Percentiles rank a stretch among this genome's conserved stretches.
Evolutionary conservation across 2,113 vertebrate genomes (phyloP).

Genomic region (Enhydra lutris): DNA sequence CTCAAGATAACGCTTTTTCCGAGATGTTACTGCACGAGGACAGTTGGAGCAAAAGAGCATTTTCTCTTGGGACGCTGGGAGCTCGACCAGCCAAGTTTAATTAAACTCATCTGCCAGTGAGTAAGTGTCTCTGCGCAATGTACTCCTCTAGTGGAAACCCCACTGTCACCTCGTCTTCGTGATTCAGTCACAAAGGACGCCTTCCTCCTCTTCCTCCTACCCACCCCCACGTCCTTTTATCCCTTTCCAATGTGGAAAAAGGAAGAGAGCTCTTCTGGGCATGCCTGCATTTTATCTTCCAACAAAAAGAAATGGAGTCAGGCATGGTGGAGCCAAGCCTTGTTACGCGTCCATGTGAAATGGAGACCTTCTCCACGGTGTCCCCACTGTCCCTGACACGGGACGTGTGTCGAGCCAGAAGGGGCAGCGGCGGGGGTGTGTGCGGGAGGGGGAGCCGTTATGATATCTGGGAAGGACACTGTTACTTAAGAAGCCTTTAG

Average conservation of each 20-base stretch:
- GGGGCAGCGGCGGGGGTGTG: too few species aligned
- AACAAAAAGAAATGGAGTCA: neutral
- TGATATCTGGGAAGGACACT: too few species aligned
- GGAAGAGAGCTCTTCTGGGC: neutral
- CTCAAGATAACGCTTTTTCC: neutral
- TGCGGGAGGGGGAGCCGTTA: neutral
- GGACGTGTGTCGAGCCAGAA: too few species aligned
- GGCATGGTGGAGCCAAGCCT: neutral
- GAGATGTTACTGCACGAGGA: neutral
- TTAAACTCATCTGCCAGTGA: neutral
- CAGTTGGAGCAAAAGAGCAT: neutral
- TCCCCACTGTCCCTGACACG: neutral
- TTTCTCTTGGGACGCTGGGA: slow-evolving; percentile 1
- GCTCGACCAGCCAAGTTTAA: neutral
- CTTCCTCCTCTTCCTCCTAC: too few species aligned
- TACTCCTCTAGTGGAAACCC: neutral
- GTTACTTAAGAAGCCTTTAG: neutral
- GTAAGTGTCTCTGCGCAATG: neutral
- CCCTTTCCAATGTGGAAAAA: neutral
- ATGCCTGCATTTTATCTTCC: neutral
- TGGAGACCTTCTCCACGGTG: neutral
- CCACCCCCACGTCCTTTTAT: neutral
- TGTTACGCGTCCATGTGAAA: neutral
- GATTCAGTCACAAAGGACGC: neutral
- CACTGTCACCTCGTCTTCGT: neutral